A percentile compares a stretch with the other conserved stretches of the same genome.
Evolutionary conservation across 1,140 invertebrate genomes (phyloP).

Genomic region (Scaptomyza graminum): DNA sequence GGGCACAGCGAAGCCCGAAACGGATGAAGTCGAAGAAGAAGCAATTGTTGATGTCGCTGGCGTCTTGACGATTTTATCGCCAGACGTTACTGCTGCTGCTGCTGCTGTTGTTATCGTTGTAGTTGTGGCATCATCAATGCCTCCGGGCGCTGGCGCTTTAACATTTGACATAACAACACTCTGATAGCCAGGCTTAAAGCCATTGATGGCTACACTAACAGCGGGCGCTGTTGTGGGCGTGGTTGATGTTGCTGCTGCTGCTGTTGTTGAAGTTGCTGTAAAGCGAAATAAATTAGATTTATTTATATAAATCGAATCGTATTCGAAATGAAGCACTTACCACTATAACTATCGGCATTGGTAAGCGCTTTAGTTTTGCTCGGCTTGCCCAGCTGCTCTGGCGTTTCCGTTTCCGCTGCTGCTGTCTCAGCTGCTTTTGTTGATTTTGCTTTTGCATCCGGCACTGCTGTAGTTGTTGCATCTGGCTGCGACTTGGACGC

Average conservation of each 20-base stretch:
- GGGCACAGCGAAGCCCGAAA: conserved; percentile 14
- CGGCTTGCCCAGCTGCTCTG: conserved; percentile 34
- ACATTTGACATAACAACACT: conserved; percentile 69
- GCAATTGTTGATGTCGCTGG: conserved; percentile 21
- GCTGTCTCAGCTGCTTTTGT: conserved; percentile 34
- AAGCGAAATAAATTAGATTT: background rate
- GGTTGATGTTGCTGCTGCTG: conserved; percentile 1
- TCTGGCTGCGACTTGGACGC: conserved; percentile 24
- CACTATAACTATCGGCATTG: conserved; percentile 47
- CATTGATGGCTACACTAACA: conserved; percentile 59
- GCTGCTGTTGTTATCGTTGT: conserved; percentile 1
- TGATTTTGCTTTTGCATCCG: background rate
- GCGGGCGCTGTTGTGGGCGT: conserved; percentile 30
- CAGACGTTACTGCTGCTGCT: conserved; percentile 15
- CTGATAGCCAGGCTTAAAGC: conserved; percentile 69
- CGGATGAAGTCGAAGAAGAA: background rate
- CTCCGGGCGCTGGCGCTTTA: conserved; percentile 19
- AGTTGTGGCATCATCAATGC: conserved; percentile 29
- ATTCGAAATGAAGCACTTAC: conserved; percentile 17
- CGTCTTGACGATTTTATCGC: conserved; percentile 57
- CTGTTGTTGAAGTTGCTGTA: conserved; percentile 28
- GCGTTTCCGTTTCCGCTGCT: background rate
- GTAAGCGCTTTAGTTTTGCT: conserved; percentile 17
- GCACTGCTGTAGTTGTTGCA: background rate
- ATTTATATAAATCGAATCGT: background rate